A percentile compares a stretch with the other conserved stretches of the same genome.
Evolutionary conservation across 2,888 invertebrate species (phyloP).

Genomic region (Hydropsyche betteni): DNA sequence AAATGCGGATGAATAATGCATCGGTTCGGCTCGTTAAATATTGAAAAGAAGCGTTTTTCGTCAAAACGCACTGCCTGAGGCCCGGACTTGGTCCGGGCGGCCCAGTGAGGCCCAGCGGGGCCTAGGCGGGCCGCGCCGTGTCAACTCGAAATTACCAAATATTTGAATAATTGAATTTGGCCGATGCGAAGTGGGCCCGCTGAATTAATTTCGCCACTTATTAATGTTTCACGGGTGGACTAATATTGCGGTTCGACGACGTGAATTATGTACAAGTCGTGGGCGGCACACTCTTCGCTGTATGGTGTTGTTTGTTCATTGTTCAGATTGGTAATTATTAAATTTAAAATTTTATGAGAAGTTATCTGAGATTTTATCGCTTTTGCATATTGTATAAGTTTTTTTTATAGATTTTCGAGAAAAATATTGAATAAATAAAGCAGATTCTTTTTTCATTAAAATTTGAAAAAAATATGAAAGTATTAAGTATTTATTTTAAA

Average conservation of each 20-base stretch:
- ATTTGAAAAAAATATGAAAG: too few species aligned
- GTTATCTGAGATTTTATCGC: too few species aligned
- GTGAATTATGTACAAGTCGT: too few species aligned
- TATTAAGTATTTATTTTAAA: too few species aligned
- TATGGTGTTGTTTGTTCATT: too few species aligned
- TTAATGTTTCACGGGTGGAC: constrained; percentile 35
- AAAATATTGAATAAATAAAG: too few species aligned
- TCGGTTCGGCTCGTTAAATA: constrained; percentile 39
- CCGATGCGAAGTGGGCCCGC: neutral
- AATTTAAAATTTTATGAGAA: too few species aligned
- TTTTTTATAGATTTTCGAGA: too few species aligned
- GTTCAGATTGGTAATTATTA: too few species aligned
- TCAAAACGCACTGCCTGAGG: neutral
- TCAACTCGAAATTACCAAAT: constrained; percentile 40
- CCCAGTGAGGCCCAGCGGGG: constrained; percentile 4
- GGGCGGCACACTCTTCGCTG: too few species aligned
- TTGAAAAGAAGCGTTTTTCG: constrained; percentile 34
- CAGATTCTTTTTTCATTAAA: too few species aligned
- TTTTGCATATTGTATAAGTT: too few species aligned
- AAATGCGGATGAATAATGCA: constrained; percentile 39
- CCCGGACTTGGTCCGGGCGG: neutral
- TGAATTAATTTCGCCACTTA: constrained; percentile 40
- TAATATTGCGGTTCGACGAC: constrained; percentile 19
- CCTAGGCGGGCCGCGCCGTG: constrained; percentile 13
- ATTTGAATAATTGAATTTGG: constrained; percentile 41